These are phyloP conservation scores for Ctenoplectra terminalis DNA, from an alignment of 1,140 invertebrate genomes.

Conservation along the genomic window DNA sequence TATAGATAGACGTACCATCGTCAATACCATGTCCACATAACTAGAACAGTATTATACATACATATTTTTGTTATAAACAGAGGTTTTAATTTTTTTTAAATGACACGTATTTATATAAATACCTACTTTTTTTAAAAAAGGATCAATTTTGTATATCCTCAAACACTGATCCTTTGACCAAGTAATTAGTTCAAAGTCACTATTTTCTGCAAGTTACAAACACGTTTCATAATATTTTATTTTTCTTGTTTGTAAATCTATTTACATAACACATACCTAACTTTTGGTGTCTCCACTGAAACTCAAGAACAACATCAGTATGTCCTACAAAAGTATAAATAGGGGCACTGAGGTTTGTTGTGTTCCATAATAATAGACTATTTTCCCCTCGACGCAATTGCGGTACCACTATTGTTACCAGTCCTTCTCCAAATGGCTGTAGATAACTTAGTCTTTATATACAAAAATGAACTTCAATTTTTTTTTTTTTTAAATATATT, in stretches of 20 bases:
- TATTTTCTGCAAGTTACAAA: constrained; percentile 80
- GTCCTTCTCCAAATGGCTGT: constrained; percentile 95
- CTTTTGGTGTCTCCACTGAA: constrained; percentile 93
- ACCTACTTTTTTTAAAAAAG: constrained; percentile 89
- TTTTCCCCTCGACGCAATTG: constrained; percentile 91
- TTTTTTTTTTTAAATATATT: background rate
- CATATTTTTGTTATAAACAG: background rate
- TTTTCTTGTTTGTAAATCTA: background rate
- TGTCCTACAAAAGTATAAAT: constrained; percentile 96
- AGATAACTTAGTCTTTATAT: background rate
- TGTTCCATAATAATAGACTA: constrained; percentile 92
- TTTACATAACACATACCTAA: constrained; percentile 74
- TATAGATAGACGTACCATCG: constrained; percentile 76
- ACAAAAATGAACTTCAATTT: background rate
- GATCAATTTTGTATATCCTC: constrained; percentile 94
- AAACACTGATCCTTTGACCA: constrained; percentile 97
- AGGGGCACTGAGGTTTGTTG: constrained; percentile 87
- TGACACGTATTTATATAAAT: constrained; percentile 1
- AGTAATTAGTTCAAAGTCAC: constrained; percentile 94
- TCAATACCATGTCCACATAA: constrained; percentile 80
- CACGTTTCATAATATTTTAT: constrained; percentile 27
- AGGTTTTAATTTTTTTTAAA: constrained; percentile 3
- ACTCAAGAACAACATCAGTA: constrained; percentile 96
- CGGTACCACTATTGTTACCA: constrained; percentile 95
- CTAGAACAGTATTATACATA: constrained; percentile 59